Evolutionary conservation across 1,140 invertebrate genomes (phyloP), one percentile per base, ranked within the genome.

Genomic region (Mercenaria mercenaria): DNA sequence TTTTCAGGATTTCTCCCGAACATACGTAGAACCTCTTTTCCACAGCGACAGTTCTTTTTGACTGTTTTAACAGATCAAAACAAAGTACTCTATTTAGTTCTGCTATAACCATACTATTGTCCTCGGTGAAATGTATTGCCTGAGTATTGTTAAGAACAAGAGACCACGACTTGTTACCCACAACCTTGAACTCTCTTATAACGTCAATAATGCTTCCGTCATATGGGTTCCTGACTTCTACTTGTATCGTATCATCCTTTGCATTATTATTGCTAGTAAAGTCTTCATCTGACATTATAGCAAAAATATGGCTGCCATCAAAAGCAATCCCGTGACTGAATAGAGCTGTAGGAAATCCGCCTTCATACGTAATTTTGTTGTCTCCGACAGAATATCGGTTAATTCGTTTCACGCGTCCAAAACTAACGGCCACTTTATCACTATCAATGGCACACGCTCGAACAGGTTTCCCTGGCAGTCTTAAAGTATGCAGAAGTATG

Each of bases 241-340:
- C 4, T 29, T 64, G 59, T 26, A 64, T 64, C n/a, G 26, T 29
- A n/a, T 64, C 26, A 64, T 64, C n/a, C 15, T 64, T 29, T 29
- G 59, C 59, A 29, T 29, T 29, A 26, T 29, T 64, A 1, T 29
- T 15, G 4, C 4, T 29, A 26, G 1, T 29, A 64, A 29, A 64
- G n/a, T 64, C 59, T 4, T 10, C 6, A n/a, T 64, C 59, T 29
- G n/a, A 64, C 59, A 64, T 64, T 1, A 64, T 64, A 29, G 59
- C 59, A 26, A 29, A 1, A 29, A 64, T 64, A 64, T 64, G 26
- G 1, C 29, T 29, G 6, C 59, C 59, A 64, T 64, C 59, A 64
- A 64, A 64, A 4, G n/a, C 59, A 64, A 64, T 64, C n/a, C 59
- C 59, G 59, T 64, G 59, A n/a, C n/a, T 29, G 59, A 29, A 64